Evolutionary conservation across 2,113 vertebrate genomes (phyloP).

Genomic region (Dryoscopus gambensis): DNA sequence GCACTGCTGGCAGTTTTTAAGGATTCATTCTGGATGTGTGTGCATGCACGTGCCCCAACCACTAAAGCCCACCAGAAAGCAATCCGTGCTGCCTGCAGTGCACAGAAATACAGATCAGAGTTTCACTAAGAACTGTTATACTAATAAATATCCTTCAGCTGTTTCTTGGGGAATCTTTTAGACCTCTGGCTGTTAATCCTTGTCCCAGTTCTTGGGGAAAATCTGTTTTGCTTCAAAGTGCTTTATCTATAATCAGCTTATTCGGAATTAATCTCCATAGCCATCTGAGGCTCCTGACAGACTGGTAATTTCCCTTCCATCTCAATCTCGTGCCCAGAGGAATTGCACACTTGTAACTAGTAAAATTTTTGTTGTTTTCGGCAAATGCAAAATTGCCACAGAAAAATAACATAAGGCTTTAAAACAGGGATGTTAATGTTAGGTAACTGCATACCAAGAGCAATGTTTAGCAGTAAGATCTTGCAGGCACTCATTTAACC

Average conservation of each 20-base stretch:
- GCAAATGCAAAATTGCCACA: background rate
- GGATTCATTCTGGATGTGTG: background rate
- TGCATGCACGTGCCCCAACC: fast-evolving
- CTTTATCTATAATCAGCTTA: constrained; percentile 56
- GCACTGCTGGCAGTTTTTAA: background rate
- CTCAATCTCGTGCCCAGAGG: background rate
- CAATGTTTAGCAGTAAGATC: background rate
- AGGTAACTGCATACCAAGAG: background rate
- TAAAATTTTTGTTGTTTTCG: background rate
- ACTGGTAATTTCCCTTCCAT: background rate
- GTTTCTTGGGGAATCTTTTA: constrained; percentile 37
- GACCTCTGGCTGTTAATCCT: constrained; percentile 54
- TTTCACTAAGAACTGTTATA: background rate
- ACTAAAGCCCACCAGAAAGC: background rate
- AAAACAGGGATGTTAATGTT: background rate
- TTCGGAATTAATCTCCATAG: constrained; percentile 22
- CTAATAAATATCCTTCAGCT: background rate
- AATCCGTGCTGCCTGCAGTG: background rate
- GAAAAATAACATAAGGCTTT: background rate
- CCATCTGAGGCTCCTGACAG: constrained; percentile 28
- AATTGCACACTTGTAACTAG: background rate
- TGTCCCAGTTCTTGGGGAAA: constrained; percentile 58
- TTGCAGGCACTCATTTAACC: background rate
- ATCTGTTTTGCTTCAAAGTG: constrained; percentile 44
- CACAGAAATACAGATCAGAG: background rate